Conservation (phyloP, 2,888 invertebrate genomes). For the Heliothis peltigera region DNA sequence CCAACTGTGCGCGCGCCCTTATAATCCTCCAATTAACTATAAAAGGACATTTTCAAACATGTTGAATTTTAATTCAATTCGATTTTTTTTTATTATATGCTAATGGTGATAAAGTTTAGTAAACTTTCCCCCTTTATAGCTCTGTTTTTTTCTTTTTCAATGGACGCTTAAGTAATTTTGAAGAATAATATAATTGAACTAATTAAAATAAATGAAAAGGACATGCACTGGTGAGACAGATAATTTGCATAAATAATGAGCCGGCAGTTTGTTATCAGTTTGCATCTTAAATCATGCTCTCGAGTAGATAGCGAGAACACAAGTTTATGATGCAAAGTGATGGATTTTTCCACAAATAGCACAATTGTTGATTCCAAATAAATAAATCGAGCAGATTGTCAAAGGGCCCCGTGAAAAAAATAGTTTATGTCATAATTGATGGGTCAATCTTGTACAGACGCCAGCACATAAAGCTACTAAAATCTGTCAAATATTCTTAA, state of each 20-base stretch:
- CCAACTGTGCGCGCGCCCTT: slow-evolving; percentile 40
- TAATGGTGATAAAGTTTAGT: slow-evolving; percentile 21
- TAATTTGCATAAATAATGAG: slow-evolving; percentile 53
- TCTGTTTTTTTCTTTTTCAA: slow-evolving; percentile 19
- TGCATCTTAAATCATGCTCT: slow-evolving; percentile 41
- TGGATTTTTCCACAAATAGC: slow-evolving; percentile 17
- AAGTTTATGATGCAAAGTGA: slow-evolving; percentile 35
- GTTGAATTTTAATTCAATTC: slow-evolving; percentile 58
- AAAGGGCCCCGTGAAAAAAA: no score
- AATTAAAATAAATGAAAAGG: slow-evolving; percentile 55
- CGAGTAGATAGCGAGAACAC: slow-evolving; percentile 21
- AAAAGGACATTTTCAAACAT: slow-evolving; percentile 51
- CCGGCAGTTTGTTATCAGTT: slow-evolving; percentile 32
- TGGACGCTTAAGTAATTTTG: slow-evolving; percentile 7
- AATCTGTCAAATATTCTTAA: no score
- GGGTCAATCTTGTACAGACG: no score
- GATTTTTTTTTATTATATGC: slow-evolving; percentile 46
- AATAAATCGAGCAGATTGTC: not conserved
- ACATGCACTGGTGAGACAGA: slow-evolving; percentile 26
- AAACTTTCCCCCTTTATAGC: not conserved
- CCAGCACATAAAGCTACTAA: no score
- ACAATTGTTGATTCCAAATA: slow-evolving; percentile 2
- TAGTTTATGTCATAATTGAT: no score
- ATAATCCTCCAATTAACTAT: slow-evolving; percentile 66
- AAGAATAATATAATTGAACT: slow-evolving; percentile 26